phyloP scores from a whole-genome alignment of 2,888 invertebrate species.

The Vanessa cardui region DNA sequence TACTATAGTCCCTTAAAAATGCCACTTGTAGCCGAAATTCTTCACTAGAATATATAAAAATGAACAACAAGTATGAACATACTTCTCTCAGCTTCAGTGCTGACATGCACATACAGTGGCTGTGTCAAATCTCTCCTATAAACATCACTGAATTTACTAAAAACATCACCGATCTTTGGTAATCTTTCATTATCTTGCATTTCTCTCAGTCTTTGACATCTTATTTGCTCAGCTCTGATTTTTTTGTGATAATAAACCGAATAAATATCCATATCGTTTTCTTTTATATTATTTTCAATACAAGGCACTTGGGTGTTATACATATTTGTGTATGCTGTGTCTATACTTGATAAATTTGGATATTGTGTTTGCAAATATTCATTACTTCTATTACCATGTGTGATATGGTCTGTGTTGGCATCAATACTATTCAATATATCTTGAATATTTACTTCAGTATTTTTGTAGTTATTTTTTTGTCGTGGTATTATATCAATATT shows the following conservation, averaged over 20 bases:
- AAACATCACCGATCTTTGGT: constrained; percentile 61
- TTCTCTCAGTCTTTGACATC: constrained; percentile 38
- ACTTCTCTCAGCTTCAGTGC: constrained; percentile 54
- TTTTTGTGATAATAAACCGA: constrained; percentile 59
- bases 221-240: constrained; percentile 53
- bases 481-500: constrained; percentile 6
- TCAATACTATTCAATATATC: constrained; percentile 48
- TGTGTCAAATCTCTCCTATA: constrained; percentile 46
- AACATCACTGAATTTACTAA: constrained; percentile 52
- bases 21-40: too few relatives aligned
- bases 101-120: constrained; percentile 59
- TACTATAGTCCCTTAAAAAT: too few relatives aligned
- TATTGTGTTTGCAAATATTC: constrained; percentile 32
- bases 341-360: constrained; percentile 33
- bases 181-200: constrained; percentile 39
- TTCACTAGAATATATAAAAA: too few relatives aligned
- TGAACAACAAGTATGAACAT: constrained; percentile 39
- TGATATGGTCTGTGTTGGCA: constrained; percentile 21
- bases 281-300: constrained; percentile 16
- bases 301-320: not conserved
- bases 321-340: not conserved
- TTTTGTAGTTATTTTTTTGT: constrained; percentile 22
- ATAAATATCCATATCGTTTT: constrained; percentile 26
- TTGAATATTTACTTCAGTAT: constrained; percentile 47
- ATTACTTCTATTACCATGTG: constrained; percentile 21